Percentiles rank a stretch among this genome's conserved stretches.
phyloP scores from a whole-genome alignment of 2,797 vertebrate species.

The Esox lucius region DNA sequence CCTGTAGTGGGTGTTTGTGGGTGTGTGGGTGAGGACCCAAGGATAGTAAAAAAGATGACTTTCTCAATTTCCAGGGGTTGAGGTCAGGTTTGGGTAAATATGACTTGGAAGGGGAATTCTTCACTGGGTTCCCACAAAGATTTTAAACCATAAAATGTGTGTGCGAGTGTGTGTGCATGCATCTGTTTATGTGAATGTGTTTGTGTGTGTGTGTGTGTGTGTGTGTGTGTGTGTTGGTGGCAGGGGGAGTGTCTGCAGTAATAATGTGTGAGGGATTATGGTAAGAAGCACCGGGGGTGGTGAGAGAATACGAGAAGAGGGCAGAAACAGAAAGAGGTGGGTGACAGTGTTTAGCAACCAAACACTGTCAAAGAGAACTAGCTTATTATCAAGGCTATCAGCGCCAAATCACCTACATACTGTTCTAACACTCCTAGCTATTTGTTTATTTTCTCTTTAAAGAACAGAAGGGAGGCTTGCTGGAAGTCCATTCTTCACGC shows the following conservation, averaged over 20 bases:
- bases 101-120: too few species aligned
- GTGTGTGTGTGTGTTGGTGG: not conserved
- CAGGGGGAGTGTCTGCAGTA: slow-evolving; percentile 62
- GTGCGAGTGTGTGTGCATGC: slow-evolving; percentile 18
- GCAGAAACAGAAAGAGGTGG: slow-evolving; percentile 13
- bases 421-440: slow-evolving; percentile 29
- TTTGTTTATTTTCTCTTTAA: slow-evolving; percentile 43
- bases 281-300: slow-evolving; percentile 45
- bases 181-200: slow-evolving; percentile 5
- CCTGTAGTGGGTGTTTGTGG: too few species aligned
- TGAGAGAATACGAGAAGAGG: slow-evolving; percentile 37
- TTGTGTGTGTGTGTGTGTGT: not conserved
- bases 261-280: slow-evolving; percentile 64
- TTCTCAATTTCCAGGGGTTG: too few species aligned
- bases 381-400: slow-evolving; percentile 28
- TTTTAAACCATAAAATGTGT: not conserved
- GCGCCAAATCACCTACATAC: slow-evolving; percentile 39
- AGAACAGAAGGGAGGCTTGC: slow-evolving; percentile 47
- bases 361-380: slow-evolving; percentile 34
- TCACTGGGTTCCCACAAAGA: too few species aligned
- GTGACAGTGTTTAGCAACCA: not conserved
- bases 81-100: too few species aligned
- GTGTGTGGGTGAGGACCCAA: too few species aligned
- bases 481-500: slow-evolving; percentile 43
- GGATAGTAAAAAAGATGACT: too few species aligned